Conservation (phyloP, 1,140 invertebrate species). For the Streblospio benedicti region DNA sequence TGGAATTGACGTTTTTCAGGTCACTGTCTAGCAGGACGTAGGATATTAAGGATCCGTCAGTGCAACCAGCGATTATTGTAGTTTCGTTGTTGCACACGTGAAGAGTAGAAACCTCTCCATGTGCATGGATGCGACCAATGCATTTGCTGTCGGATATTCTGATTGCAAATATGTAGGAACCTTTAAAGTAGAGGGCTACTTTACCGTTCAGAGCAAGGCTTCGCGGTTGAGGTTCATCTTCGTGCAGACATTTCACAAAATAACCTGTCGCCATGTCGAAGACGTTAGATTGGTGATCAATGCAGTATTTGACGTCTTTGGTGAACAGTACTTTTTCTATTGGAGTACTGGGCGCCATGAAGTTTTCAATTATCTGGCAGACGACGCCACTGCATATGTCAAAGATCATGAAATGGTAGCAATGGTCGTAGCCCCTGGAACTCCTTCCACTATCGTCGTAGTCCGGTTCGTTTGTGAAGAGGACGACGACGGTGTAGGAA, state of each 20-base stretch:
- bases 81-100: conserved; percentile 31
- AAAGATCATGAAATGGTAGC: conserved; percentile 31
- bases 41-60: conserved; percentile 35
- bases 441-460: conserved; percentile 9
- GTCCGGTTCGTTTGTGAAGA: conserved; percentile 23
- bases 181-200: conserved; percentile 30
- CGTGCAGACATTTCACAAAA: conserved; percentile 22
- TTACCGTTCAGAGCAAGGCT: conserved; percentile 26
- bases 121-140: conserved; percentile 37
- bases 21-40: conserved; percentile 35
- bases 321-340: conserved; percentile 27
- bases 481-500: conserved; percentile 27
- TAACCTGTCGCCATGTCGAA: conserved; percentile 27
- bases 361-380: conserved; percentile 29
- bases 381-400: conserved; percentile 26
- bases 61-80: conserved; percentile 38
- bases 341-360: conserved; percentile 21
- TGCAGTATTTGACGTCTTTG: conserved; percentile 29
- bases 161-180: conserved; percentile 23
- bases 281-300: conserved; percentile 32
- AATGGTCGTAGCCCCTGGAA: conserved; percentile 10
- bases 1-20: conserved; percentile 17
- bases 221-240: conserved; percentile 17
- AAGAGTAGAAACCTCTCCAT: conserved; percentile 28
- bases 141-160: conserved; percentile 26